Conservation (phyloP, 2,113 vertebrate species). For the Platysteira castanea region DNA sequence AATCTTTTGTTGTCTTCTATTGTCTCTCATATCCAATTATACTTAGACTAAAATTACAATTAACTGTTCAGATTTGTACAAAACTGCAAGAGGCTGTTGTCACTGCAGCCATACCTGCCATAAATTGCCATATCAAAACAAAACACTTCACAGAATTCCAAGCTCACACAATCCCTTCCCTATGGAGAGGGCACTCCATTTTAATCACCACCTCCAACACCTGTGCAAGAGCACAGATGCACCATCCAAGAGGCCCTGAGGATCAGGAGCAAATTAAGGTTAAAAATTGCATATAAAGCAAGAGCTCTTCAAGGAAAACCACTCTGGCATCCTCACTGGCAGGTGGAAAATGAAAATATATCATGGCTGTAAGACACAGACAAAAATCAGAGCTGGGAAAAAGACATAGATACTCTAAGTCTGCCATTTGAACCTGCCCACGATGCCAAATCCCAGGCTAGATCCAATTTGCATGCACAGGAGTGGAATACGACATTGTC, state of each 20-base stretch:
- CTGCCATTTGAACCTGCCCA: background rate
- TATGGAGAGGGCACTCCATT: background rate
- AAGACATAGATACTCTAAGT: background rate
- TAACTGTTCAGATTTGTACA: background rate
- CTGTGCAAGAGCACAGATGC: background rate
- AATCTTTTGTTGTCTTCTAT: background rate
- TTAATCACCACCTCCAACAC: conserved; percentile 12
- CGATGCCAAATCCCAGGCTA: background rate
- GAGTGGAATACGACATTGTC: background rate
- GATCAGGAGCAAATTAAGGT: conserved; percentile 1
- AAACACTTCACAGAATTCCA: background rate
- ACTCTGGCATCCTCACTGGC: background rate
- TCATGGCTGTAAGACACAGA: background rate
- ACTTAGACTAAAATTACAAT: background rate
- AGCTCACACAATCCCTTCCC: background rate
- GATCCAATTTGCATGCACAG: background rate
- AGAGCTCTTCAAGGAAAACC: conserved; percentile 12
- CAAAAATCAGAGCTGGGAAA: background rate
- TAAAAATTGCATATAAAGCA: conserved; percentile 6
- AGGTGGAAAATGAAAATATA: background rate
- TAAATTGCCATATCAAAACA: background rate
- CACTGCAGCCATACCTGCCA: background rate
- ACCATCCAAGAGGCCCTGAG: background rate
- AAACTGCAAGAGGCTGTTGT: background rate
- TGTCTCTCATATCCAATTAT: background rate